phyloP scores from a whole-genome alignment of 2,888 invertebrate genomes.

The Boloria euphrosyne region DNA sequence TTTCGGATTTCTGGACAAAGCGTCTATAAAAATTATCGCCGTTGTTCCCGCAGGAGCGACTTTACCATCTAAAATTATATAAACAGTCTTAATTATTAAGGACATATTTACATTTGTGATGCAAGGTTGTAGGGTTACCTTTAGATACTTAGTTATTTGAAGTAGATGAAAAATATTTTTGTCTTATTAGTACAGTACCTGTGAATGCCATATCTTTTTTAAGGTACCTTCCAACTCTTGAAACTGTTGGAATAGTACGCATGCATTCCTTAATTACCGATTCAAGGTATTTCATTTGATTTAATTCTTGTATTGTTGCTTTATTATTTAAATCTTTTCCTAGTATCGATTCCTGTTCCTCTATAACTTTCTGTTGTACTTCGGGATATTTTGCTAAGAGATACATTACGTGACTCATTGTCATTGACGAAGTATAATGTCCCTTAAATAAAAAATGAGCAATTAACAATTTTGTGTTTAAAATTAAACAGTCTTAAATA shows the following conservation, averaged over 20 bases:
- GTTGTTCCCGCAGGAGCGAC: constrained; percentile 48
- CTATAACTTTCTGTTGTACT: constrained; percentile 45
- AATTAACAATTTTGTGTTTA: too few species aligned
- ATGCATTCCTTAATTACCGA: constrained; percentile 53
- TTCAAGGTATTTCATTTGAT: constrained; percentile 54
- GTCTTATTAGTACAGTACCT: constrained; percentile 38
- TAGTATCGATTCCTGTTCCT: constrained; percentile 49
- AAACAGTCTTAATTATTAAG: neutral
- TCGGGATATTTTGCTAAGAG: constrained; percentile 48
- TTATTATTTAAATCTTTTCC: constrained; percentile 43
- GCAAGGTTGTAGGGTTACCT: too few species aligned
- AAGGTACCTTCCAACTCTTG: constrained; percentile 50
- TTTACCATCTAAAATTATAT: constrained; percentile 47
- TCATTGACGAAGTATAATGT: constrained; percentile 51
- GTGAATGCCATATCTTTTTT: constrained; percentile 47
- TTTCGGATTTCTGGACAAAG: constrained; percentile 46
- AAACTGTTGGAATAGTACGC: constrained; percentile 49
- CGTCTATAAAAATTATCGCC: constrained; percentile 49
- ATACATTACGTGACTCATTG: constrained; percentile 49
- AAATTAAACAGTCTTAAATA: too few species aligned
- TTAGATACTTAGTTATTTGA: too few species aligned
- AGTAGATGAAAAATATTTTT: too few species aligned
- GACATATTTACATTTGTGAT: neutral
- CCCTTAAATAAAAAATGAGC: constrained; percentile 42
- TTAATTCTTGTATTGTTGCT: constrained; percentile 47